These are phyloP conservation scores for Acanthisitta chloris DNA, from an alignment of 2,113 vertebrate species.

Conservation along the genomic window DNA sequence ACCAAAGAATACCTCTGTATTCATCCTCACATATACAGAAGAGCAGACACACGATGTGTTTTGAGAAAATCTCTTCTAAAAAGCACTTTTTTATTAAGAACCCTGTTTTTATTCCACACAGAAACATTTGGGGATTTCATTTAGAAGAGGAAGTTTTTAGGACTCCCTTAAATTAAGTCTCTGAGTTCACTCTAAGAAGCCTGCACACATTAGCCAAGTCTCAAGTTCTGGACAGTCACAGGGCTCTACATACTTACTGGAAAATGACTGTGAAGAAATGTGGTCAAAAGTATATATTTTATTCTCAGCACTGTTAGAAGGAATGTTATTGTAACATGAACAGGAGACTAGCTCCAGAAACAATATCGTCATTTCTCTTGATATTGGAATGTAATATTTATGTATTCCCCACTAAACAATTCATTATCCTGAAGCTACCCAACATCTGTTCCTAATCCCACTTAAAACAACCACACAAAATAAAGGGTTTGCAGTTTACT, in stretches of 20 bases:
- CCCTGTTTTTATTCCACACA: background rate
- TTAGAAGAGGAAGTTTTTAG: background rate
- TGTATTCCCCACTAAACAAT: background rate
- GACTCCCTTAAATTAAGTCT: background rate
- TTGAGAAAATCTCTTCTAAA: background rate
- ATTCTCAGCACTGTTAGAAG: background rate
- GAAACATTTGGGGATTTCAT: background rate
- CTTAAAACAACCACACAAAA: background rate
- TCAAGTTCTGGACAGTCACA: background rate
- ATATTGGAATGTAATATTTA: background rate
- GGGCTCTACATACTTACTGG: background rate
- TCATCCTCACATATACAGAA: background rate
- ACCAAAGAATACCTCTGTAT: background rate
- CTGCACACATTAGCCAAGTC: background rate
- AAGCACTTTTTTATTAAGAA: background rate
- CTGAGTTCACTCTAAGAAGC: background rate
- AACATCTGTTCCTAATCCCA: constrained; percentile 14
- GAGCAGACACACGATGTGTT: accelerated
- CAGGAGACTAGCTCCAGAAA: background rate
- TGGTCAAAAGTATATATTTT: background rate
- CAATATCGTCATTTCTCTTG: background rate
- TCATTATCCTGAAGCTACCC: background rate
- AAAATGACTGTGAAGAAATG: background rate
- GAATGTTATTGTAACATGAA: background rate
- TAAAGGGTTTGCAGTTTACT: background rate